Percentiles rank a stretch among this genome's conserved stretches.
phyloP scores from a whole-genome alignment of 2,113 vertebrate species.

The Cricetomys ansorgei region DNA sequence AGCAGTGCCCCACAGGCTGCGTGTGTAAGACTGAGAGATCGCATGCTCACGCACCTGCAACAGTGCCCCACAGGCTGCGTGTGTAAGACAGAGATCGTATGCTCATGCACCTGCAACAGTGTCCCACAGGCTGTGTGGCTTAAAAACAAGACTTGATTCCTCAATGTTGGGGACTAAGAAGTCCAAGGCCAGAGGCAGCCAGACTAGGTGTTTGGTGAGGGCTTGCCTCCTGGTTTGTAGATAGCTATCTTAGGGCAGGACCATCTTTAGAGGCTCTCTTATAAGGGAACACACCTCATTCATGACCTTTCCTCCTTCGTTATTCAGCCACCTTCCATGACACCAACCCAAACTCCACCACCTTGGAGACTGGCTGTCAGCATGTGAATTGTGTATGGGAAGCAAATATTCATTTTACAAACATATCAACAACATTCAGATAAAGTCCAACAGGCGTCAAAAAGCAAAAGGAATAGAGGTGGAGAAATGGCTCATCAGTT shows the following conservation, averaged over 20 bases:
- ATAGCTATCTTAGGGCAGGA: no score
- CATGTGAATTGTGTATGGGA: not conserved
- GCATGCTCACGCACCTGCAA: no score
- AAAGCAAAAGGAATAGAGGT: not conserved
- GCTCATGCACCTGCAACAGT: not conserved
- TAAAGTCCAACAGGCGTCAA: not conserved
- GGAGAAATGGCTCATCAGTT: not conserved
- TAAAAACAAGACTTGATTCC: not conserved
- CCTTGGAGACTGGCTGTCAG: not conserved
- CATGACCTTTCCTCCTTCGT: not conserved
- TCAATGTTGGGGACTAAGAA: not conserved
- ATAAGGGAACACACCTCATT: not conserved
- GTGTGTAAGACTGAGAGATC: not conserved
- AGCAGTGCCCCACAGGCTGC: not conserved
- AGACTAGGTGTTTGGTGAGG: not conserved
- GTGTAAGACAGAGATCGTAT: not conserved
- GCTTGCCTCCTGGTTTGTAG: fast-evolving
- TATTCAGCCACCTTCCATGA: not conserved
- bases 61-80: not conserved
- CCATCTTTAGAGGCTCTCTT: not conserved
- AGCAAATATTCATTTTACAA: not conserved
- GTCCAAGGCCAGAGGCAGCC: not conserved
- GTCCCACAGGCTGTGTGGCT: no score
- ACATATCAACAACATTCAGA: not conserved
- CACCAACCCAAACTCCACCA: not conserved